phyloP scores from a whole-genome alignment of 2,113 vertebrate genomes.

The Salvelinus fontinalis region DNA sequence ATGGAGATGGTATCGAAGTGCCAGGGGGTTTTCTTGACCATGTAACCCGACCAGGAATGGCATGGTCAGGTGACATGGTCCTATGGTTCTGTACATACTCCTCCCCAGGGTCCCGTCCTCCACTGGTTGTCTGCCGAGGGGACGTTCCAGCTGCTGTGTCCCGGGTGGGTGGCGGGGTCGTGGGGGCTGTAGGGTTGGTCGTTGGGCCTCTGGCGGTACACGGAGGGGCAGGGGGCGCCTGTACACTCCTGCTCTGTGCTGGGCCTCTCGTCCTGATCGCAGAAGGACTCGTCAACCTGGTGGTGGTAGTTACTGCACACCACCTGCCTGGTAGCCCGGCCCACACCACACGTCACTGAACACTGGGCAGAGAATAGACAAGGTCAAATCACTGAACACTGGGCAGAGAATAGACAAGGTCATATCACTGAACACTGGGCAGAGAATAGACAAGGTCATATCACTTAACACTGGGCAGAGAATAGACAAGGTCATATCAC shows the following conservation, averaged over 20 bases:
- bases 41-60: no score
- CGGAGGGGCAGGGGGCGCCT: slow-evolving; percentile 74
- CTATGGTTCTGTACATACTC: slow-evolving; percentile 76
- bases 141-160: slow-evolving; percentile 80
- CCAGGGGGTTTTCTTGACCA: no score
- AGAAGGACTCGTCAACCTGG: slow-evolving; percentile 82
- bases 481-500: no score
- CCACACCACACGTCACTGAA: slow-evolving; percentile 85
- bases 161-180: slow-evolving; percentile 72
- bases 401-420: slow-evolving; percentile 55
- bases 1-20: no score
- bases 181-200: slow-evolving; percentile 75
- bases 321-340: slow-evolving; percentile 82
- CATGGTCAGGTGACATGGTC: no score
- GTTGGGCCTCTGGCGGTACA: slow-evolving; percentile 73
- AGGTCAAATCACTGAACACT: no score
- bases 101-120: slow-evolving; percentile 97
- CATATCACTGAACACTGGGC: no score
- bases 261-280: slow-evolving; percentile 82
- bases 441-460: no score
- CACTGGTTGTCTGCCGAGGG: slow-evolving; percentile 83
- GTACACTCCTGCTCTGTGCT: slow-evolving; percentile 80
- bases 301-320: slow-evolving; percentile 86
- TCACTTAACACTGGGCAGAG: no score
- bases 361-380: no score